Evolutionary conservation across 2,113 vertebrate species (phyloP), one percentile per base, ranked within the genome.

Genomic region (Panthera leo): DNA sequence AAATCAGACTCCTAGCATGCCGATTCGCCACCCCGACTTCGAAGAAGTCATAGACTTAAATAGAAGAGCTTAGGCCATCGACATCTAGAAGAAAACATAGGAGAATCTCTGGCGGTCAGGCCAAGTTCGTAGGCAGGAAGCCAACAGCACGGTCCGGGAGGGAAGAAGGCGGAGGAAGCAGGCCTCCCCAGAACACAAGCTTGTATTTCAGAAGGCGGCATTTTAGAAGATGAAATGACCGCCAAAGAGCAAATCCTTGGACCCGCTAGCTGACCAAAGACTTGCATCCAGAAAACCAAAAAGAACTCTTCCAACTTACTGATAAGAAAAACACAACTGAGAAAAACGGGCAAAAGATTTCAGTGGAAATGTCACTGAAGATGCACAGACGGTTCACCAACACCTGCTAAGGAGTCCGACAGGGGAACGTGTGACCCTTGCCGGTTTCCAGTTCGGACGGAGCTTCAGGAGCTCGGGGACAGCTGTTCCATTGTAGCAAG

Each of bases 111-210:
- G 16, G 75, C 9, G 14, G 75, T 10, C 75, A 4, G 75, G 14
- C 42, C 9, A 42, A 48, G 27, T 78, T 48, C 27, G 9, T 10
- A 31, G 45, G 58, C 58, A 53, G 11, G n/a, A 67, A 31, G 23
- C 8, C 2, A 12, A 39, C 76, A 53, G 67, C 13, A 34, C 12
- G 29, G n/a, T 11, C 6, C 58, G 9, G 58, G 58, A 61, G 58
- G 31, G 2, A 0, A 10, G 75, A 78, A 16, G 18, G 31, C 0
- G 15, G 75, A 18, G 16, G 42, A 48, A 78, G 10, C 75, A 2
- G 14, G 31, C 15, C 27, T 18, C 7, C 1, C 2, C 8, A 14
- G 39, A 45, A 76, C 3, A 2, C 21, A 45, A 0, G 25, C 73
- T 76, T 45, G 42, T 48, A 13, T 29, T 76, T 45, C 12, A 29